Base-by-base conservation (phyloP, 2,113 vertebrate species). In the Paralichthys olivaceus region DNA sequence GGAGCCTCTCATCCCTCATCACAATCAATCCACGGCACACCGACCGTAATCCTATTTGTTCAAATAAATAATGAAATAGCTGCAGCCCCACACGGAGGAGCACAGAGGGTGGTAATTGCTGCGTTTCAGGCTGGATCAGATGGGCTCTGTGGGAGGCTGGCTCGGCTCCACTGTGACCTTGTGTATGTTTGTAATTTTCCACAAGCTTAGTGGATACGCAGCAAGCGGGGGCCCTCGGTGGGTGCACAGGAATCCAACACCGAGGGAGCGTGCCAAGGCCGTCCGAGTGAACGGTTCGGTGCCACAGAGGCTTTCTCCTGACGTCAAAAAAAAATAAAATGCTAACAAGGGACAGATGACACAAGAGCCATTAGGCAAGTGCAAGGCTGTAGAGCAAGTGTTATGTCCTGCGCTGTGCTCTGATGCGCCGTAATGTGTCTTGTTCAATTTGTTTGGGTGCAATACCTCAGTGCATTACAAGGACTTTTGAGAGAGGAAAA, bases 61-160 rank as follows among this genome's bases (percentile, higher is more conserved):
- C 87, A 91, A 92, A 93, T 91, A 94, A 94, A 94, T 93, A 94
- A 94, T 92, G 87, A 92, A 94, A 89, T 72, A 70, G 87, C 86
- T 59, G 80, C 81, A 75, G 84, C 81, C 89, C 68, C 89, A 84
- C 89, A 82, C 28, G 22, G 68, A 81, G 83, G 85, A 80, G 55
- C 85, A 69, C 87, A 60, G 85, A 77, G 87, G 88, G 88, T 77
- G 87, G 93, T 94, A 93, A 94, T 93, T 92, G 92, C 89, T 56
- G 86, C 85, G 72, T 91, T 93, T 92, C 89, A 87, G 89, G 66
- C 79, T 64, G 83, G 91, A 94, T 94, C 93, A 92, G 90, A 94
- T 91, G 92, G 89, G 90, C 92, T 90, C 90, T 60, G 89, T 87
- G 89, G 92, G 92, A 92, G 90, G 81, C 80, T 90, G 89, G 88